Percentiles rank a stretch among this genome's conserved stretches.
These are phyloP conservation scores for Anhinga anhinga DNA, from an alignment of 2,113 vertebrate genomes.

Conservation along the genomic window DNA sequence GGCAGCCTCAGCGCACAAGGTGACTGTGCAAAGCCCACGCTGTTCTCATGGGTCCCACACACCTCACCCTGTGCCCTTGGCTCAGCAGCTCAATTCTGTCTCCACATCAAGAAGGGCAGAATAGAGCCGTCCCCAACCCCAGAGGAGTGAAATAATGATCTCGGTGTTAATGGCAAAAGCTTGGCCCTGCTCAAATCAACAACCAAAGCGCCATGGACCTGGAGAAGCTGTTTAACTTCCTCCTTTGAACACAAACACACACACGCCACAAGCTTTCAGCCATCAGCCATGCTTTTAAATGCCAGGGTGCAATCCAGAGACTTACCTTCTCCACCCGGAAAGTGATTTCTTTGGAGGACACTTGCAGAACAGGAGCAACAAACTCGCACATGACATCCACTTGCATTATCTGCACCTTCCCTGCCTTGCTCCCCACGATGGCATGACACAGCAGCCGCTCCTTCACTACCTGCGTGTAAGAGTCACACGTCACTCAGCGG, in stretches of 20 bases:
- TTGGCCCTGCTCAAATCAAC: not conserved
- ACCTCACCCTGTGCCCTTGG: not conserved
- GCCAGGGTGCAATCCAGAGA: not conserved
- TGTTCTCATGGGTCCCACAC: not conserved
- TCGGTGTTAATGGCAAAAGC: not conserved
- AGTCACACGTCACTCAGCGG: not conserved
- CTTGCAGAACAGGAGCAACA: constrained; percentile 74
- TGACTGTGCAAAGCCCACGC: not conserved
- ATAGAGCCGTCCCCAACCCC: not conserved
- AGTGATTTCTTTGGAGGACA: constrained; percentile 76
- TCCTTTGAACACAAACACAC: not conserved
- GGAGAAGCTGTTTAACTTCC: not conserved
- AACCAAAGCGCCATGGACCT: not conserved
- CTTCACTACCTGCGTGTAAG: constrained; percentile 71
- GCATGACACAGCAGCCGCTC: constrained; percentile 81
- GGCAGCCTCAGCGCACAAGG: accelerated
- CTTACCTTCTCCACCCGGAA: constrained; percentile 84
- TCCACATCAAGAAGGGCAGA: not conserved
- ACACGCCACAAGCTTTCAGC: accelerated
- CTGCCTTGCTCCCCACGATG: constrained; percentile 60
- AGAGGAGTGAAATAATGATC: accelerated
- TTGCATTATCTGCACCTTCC: constrained; percentile 71
- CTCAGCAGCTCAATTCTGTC: not conserved
- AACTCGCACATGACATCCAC: constrained; percentile 81
- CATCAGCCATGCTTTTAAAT: not conserved